Percentiles rank a stretch among this genome's conserved stretches.
These are phyloP conservation scores for Melikaiella ostensackeni DNA, from an alignment of 2,888 invertebrate species.

Conservation along the genomic window DNA sequence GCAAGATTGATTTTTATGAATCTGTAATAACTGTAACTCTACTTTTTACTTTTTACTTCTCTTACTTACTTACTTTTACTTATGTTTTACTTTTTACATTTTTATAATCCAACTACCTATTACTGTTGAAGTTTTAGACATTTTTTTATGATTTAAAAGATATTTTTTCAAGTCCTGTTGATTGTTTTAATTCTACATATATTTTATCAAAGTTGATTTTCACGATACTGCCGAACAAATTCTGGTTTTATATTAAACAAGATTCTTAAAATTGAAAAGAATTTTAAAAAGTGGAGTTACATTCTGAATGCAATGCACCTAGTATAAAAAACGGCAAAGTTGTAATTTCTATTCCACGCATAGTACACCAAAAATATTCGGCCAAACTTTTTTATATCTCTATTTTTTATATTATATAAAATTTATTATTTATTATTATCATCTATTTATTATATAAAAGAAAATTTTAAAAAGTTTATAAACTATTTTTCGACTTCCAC, in stretches of 20 bases:
- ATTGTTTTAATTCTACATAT: not conserved
- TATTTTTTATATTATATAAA: too few relatives aligned
- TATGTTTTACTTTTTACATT: too few relatives aligned
- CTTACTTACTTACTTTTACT: too few relatives aligned
- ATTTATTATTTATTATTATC: too few relatives aligned
- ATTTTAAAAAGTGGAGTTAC: slow-evolving; percentile 10
- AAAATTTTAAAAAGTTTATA: not conserved
- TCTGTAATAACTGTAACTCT: not conserved
- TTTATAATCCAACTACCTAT: not conserved
- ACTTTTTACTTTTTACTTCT: not conserved
- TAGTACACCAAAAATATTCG: not conserved
- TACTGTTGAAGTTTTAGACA: too few relatives aligned
- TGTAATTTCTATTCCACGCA: not conserved
- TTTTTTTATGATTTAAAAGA: too few relatives aligned
- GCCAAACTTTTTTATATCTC: slow-evolving; percentile 2
- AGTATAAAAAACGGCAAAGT: not conserved
- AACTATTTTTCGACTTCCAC: not conserved
- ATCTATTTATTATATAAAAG: too few relatives aligned
- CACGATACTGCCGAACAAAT: not conserved
- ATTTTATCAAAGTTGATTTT: not conserved
- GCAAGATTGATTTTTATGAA: not conserved
- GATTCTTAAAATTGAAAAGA: not conserved
- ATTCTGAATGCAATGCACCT: not conserved
- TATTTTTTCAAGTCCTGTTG: not conserved
- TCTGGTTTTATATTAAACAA: not conserved